These are phyloP conservation scores for Ferdinandea cuprea DNA, from an alignment of 2,888 invertebrate genomes.

Conservation along the genomic window DNA sequence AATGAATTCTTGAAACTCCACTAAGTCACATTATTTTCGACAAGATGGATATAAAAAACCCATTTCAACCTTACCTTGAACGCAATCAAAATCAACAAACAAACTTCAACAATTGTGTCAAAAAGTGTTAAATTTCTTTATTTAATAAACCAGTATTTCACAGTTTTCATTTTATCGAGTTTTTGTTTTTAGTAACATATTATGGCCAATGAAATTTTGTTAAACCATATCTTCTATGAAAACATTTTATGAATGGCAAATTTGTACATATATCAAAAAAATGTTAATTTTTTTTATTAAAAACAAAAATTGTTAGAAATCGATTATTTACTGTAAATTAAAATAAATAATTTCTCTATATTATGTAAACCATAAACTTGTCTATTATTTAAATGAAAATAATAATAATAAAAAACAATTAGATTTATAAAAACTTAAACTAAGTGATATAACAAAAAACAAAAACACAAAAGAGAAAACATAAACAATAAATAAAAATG, in stretches of 20 bases:
- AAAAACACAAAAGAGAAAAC: constrained; percentile 51
- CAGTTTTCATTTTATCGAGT: too few relatives aligned
- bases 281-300: constrained; percentile 7
- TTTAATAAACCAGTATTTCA: too few relatives aligned
- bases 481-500: constrained; percentile 52
- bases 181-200: too few relatives aligned
- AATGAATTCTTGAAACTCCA: too few relatives aligned
- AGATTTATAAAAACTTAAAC: constrained; percentile 58
- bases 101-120: too few relatives aligned
- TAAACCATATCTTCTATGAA: constrained; percentile 15
- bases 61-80: too few relatives aligned
- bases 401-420: constrained; percentile 32
- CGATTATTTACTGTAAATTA: constrained; percentile 61
- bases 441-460: constrained; percentile 66
- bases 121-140: too few relatives aligned
- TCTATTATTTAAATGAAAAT: constrained; percentile 64
- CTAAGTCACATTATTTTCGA: too few relatives aligned
- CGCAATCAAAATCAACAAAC: too few relatives aligned
- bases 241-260: constrained; percentile 26
- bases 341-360: constrained; percentile 23
- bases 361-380: constrained; percentile 47
- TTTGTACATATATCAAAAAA: constrained; percentile 55
- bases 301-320: constrained; percentile 46
- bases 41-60: too few relatives aligned
- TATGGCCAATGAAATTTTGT: constrained; percentile 4